Evolutionary conservation across 2,888 invertebrate species (phyloP).

Genomic region (Callyntrura guangdongensis): DNA sequence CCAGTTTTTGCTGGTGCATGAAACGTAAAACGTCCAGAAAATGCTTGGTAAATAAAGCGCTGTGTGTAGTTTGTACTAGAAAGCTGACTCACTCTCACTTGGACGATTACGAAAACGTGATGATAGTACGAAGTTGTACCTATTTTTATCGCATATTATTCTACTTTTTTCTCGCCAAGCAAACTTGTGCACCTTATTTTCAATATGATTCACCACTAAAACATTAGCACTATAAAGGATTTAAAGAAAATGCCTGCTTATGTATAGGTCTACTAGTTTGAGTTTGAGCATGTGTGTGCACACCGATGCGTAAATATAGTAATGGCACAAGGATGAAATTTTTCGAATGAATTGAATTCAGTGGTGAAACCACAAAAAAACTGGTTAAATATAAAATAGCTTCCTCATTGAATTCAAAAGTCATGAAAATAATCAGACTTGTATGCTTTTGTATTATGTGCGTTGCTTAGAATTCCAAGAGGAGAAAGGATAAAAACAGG

Average conservation of each 20-base stretch:
- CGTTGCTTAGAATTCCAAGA: background rate
- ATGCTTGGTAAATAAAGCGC: no score
- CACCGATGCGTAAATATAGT: background rate
- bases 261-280: background rate
- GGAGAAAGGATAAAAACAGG: background rate
- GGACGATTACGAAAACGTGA: background rate
- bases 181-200: background rate
- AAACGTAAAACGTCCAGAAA: background rate
- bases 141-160: no score
- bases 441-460: slow-evolving; percentile 7
- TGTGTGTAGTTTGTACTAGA: no score
- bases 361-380: slow-evolving; percentile 40
- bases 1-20: background rate
- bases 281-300: background rate
- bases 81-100: background rate
- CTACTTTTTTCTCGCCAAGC: no score
- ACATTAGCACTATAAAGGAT: background rate
- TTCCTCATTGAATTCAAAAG: slow-evolving; percentile 67
- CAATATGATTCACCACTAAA: background rate
- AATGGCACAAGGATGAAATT: background rate
- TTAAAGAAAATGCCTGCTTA: background rate
- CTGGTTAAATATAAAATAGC: slow-evolving; percentile 32
- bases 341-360: slow-evolving; percentile 44
- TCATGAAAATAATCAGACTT: slow-evolving; percentile 63
- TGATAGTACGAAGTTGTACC: no score